Conservation (phyloP, 2,797 vertebrate species). For the Paratrypauchen microcephalus region DNA sequence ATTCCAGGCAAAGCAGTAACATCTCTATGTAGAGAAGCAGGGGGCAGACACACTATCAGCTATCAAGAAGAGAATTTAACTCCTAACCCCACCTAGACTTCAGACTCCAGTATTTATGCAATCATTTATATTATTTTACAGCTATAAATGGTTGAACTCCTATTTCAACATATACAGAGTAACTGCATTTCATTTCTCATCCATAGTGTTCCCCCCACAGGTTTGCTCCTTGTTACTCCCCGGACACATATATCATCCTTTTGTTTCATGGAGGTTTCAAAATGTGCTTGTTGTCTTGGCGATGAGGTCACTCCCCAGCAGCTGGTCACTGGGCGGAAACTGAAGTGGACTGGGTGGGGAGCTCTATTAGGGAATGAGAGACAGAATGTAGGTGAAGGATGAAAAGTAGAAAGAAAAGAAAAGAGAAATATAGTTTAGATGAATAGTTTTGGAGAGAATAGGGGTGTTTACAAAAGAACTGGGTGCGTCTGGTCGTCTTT, state of each 20-base stretch:
- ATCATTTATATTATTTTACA: neutral
- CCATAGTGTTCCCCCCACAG: neutral
- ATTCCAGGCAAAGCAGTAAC: too few species aligned
- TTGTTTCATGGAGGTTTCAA: slow-evolving; percentile 26
- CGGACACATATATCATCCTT: neutral
- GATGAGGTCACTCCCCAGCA: slow-evolving; percentile 51
- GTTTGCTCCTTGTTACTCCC: neutral
- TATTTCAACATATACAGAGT: neutral
- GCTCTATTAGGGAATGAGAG: slow-evolving; percentile 22
- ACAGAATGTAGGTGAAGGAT: slow-evolving; percentile 19
- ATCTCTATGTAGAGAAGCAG: too few species aligned
- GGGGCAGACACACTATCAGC: too few species aligned
- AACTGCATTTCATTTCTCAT: neutral
- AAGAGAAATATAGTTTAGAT: slow-evolving; percentile 35
- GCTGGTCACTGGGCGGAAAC: slow-evolving; percentile 55
- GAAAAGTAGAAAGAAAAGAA: slow-evolving; percentile 34
- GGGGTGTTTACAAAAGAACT: slow-evolving; percentile 52
- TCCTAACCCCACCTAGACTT: too few species aligned
- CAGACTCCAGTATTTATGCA: too few species aligned
- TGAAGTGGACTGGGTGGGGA: slow-evolving; percentile 48
- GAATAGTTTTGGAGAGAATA: slow-evolving; percentile 42
- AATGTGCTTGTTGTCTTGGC: slow-evolving; percentile 23
- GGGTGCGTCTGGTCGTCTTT: slow-evolving; percentile 66
- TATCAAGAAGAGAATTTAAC: too few species aligned
- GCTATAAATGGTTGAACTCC: neutral